Base-by-base conservation (phyloP, 2,888 invertebrate species). In the Lymantria dispar region DNA sequence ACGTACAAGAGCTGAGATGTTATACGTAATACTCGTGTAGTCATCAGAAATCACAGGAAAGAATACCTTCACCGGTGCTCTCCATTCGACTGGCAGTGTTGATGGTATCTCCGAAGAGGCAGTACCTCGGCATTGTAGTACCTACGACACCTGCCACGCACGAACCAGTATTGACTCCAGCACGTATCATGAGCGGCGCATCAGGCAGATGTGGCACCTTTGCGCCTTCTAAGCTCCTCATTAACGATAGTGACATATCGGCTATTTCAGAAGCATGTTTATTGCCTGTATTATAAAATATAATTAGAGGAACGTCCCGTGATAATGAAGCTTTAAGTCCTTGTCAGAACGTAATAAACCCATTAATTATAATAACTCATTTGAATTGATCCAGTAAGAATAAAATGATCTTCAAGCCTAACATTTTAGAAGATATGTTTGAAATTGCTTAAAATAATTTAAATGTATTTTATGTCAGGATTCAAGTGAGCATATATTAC, bases 51-150 rank as follows among this genome's bases (percentile, higher is more conserved):
- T 22, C 22, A 3, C 5, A 3, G 22, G 5, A 22, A 22, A 22
- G 5, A 22, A 22, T 53, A 88, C 91, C 82, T 83, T 92, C 91
- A 0, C 93, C 93, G 0, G 91, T 92, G 42, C 92, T 93, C 73
- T 94, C 94, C 94, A 94, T 94, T 44, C 94, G 80, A 44, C 93
- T 93, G 0, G 94, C 94, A 0, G 93, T 94, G 66, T 94, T 94
- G 50, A 94, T 94, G 3, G 93, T 93, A 68, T 93, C 93, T 0
- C 93, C 92, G 52, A 93, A 93, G 37, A 94, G 87, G 60, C 94
- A 94, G 74, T 94, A 94, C 43, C 94, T 83, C 0, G 94, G 94
- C 93, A 94, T 94, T 31, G 88, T 91, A 47, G 92, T 87, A 1
- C 94, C 93, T 0, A 94, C 93, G 0, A 94, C 93, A 0, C 94